Evolutionary conservation across 1,140 invertebrate genomes (phyloP).

Genomic region (Hyposmocoma kahamanoa): DNA sequence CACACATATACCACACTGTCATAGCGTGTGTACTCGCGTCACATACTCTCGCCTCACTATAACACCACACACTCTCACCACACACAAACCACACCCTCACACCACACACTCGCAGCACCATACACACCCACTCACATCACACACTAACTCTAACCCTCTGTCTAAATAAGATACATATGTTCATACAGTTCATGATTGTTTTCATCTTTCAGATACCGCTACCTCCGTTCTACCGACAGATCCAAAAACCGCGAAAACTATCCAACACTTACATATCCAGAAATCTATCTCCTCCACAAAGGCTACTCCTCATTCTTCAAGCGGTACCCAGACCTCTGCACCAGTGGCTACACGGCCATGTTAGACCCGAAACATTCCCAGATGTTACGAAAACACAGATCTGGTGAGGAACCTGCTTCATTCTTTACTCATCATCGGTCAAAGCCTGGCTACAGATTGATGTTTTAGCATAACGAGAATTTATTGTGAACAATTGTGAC

Average conservation of each 20-base stretch:
- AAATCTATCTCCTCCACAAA: conserved; percentile 94
- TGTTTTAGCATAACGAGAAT: too few species aligned
- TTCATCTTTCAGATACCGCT: conserved; percentile 83
- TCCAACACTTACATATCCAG: conserved; percentile 92
- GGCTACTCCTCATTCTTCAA: conserved; percentile 95
- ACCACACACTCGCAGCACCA: too few species aligned
- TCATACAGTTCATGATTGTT: too few species aligned
- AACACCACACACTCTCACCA: too few species aligned
- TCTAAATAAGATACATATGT: too few species aligned
- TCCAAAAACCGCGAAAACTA: conserved; percentile 88
- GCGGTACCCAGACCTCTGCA: conserved; percentile 81
- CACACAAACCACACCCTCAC: too few species aligned
- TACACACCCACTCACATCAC: too few species aligned
- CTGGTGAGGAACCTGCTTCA: conserved; percentile 15
- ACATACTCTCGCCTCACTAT: too few species aligned
- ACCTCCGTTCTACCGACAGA: conserved; percentile 89
- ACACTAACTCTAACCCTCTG: too few species aligned
- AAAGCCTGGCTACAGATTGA: conserved; percentile 22
- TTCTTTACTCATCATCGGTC: conserved; percentile 15
- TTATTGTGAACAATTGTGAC: too few species aligned
- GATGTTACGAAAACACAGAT: conserved; percentile 27
- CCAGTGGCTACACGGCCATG: conserved; percentile 61
- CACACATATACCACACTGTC: too few species aligned
- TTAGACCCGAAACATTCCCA: conserved; percentile 41
- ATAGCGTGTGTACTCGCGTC: too few species aligned